Base-by-base conservation (phyloP, 2,113 vertebrate species). In the Salvelinus namaycush region DNA sequence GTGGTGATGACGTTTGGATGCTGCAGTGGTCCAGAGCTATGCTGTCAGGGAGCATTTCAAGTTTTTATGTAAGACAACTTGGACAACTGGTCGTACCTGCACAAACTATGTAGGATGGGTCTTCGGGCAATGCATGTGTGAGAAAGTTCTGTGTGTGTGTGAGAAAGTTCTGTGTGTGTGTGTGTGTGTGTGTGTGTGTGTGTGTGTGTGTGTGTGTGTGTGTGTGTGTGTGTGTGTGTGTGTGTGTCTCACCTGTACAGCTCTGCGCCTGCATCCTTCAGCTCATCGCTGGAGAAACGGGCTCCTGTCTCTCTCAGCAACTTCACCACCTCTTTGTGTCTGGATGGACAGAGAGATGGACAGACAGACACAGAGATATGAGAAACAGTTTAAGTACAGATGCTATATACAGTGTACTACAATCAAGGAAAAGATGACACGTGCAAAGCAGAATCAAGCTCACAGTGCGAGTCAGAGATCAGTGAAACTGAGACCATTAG, bases 281-380 rank as follows among this genome's bases (percentile, higher is more conserved):
- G 34, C 70, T 98, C 93, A 20, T 92, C 92, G 39, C 89, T 87
- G 51, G 95, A 96, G 66, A 99, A 93, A 76, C 94, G 92, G 1
- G 97, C 97, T 73, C 96, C 96, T 0, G 96, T 95, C 69, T 90
- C 89, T 65, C 94, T 88, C 80, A 99, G 92, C 80, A 97, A 84
- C 74, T 77, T 79, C 70, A 98, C 95, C 22, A 97, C 87, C 0
- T 92, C 68, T 26, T 59, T 81, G 29, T 93, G 95, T 88, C 97
- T 99, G 84, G 27, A 77, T 76, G 70, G 81, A 12, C 31, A 39
- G 34, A 34, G 34, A 34, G 34, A 34, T 6, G 6, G 34, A 34
- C 34, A 64, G 31, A 51, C 7, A 72, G 5, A 48, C 26, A 73
- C 1, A 60, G 39, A 44, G 39, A 44, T 11, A 44, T 44, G 39